A percentile compares a stretch with the other conserved stretches of the same genome.
phyloP scores from a whole-genome alignment of 2,797 vertebrate genomes.

The Cirrhinus molitorella region DNA sequence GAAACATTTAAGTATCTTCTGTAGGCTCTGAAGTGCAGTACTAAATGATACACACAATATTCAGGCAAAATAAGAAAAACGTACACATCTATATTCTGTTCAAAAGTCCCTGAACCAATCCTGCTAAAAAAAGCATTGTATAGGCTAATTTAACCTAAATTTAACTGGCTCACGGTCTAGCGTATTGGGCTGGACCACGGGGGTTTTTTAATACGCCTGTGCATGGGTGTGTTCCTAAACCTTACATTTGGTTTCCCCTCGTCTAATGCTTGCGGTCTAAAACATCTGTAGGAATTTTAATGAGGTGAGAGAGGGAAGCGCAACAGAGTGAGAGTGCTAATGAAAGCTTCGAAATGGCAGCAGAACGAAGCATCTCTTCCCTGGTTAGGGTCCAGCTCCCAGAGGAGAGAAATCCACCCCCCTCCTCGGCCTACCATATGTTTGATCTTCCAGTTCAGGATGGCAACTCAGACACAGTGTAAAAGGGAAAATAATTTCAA shows the following conservation, averaged over 20 bases:
- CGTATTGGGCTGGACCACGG: neutral
- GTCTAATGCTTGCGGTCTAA: neutral
- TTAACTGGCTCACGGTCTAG: neutral
- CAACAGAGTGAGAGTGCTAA: conserved; percentile 35
- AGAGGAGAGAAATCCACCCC: conserved; percentile 9
- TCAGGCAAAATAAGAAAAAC: no score
- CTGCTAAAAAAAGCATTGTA: neutral
- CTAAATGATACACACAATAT: no score
- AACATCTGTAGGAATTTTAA: conserved; percentile 51
- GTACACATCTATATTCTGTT: no score
- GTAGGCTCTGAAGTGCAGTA: no score
- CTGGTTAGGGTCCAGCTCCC: conserved; percentile 47
- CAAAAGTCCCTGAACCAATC: neutral
- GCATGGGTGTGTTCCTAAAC: conserved; percentile 32
- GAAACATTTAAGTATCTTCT: no score
- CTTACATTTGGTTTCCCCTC: conserved; percentile 31
- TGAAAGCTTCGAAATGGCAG: conserved; percentile 39
- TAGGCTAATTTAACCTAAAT: conserved; percentile 3
- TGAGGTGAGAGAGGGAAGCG: conserved; percentile 30
- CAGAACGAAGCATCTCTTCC: conserved; percentile 5
- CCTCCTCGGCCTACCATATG: neutral
- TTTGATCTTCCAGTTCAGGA: conserved; percentile 71
- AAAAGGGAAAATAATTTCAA: conserved; percentile 8
- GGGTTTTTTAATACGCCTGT: neutral
- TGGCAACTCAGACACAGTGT: conserved; percentile 35